Evolutionary conservation across 37 sponge, comb jelly and placozoan genomes (phyloP).

Genomic region (Theonella swinhoei): DNA sequence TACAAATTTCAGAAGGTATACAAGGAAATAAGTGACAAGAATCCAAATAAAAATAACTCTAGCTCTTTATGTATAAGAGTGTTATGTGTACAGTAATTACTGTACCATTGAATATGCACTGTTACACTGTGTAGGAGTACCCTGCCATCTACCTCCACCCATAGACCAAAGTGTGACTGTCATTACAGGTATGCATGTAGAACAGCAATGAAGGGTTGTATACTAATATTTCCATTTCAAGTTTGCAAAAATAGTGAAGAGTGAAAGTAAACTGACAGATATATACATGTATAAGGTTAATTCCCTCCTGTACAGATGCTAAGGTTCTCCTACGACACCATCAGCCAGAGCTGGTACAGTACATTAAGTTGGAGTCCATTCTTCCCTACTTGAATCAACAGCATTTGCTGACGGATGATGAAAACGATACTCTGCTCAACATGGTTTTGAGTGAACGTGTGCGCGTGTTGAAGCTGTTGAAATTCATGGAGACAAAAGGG

Average conservation of each 20-base stretch:
- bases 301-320: background rate
- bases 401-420: background rate
- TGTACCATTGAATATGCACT: background rate
- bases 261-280: too few species aligned
- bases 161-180: too few species aligned
- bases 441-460: background rate
- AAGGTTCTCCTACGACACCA: background rate
- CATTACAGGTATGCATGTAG: too few species aligned
- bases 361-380: background rate
- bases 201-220: background rate
- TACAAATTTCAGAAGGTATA: background rate
- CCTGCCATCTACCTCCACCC: too few species aligned
- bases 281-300: too few species aligned
- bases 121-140: too few species aligned
- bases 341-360: background rate
- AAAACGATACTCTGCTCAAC: background rate
- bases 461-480: background rate
- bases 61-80: too few species aligned
- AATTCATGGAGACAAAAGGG: background rate
- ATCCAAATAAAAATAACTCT: too few species aligned
- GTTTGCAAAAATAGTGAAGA: too few species aligned
- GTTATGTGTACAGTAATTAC: background rate
- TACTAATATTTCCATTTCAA: too few species aligned
- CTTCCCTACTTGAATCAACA: background rate
- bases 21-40: too few species aligned